phyloP scores from a whole-genome alignment of 1,140 invertebrate genomes.

The Phocides pigmalion region DNA sequence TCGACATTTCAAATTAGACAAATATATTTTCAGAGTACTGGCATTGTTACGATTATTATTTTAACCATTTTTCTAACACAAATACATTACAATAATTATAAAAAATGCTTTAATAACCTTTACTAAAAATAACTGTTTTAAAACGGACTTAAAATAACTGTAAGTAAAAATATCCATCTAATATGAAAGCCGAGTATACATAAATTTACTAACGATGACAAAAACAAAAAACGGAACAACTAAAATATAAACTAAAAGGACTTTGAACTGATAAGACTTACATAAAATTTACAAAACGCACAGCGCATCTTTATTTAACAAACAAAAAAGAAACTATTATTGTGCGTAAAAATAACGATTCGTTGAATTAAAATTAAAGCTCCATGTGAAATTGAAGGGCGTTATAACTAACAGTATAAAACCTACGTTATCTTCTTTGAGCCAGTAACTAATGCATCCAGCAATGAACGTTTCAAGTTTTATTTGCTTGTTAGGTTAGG shows the following conservation, averaged over 20 bases:
- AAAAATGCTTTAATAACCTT: too few relatives aligned
- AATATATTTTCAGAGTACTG: too few relatives aligned
- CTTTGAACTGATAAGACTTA: slow-evolving; percentile 16
- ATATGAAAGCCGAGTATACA: slow-evolving; percentile 1
- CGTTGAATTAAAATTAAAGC: slow-evolving; percentile 23
- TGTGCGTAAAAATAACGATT: slow-evolving; percentile 20
- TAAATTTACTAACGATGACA: slow-evolving; percentile 9
- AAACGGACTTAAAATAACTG: too few relatives aligned
- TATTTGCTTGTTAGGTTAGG: too few relatives aligned
- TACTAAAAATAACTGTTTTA: too few relatives aligned
- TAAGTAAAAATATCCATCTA: too few relatives aligned
- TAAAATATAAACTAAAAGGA: slow-evolving; percentile 36
- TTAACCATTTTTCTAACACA: too few relatives aligned
- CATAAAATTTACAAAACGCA: slow-evolving; percentile 19
- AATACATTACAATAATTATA: too few relatives aligned
- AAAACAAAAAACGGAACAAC: slow-evolving; percentile 20
- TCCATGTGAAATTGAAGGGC: slow-evolving; percentile 19
- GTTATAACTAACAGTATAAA: slow-evolving; percentile 36
- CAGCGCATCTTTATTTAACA: slow-evolving; percentile 5
- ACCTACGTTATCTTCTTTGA: slow-evolving; percentile 27
- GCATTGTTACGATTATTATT: too few relatives aligned
- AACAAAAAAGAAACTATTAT: slow-evolving; percentile 18
- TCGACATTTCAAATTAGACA: slow-evolving; percentile 5
- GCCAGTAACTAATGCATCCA: not conserved
- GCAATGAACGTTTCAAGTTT: not conserved